Base-by-base conservation (phyloP, 1,140 invertebrate species). In the Gryon sp. region DNA sequence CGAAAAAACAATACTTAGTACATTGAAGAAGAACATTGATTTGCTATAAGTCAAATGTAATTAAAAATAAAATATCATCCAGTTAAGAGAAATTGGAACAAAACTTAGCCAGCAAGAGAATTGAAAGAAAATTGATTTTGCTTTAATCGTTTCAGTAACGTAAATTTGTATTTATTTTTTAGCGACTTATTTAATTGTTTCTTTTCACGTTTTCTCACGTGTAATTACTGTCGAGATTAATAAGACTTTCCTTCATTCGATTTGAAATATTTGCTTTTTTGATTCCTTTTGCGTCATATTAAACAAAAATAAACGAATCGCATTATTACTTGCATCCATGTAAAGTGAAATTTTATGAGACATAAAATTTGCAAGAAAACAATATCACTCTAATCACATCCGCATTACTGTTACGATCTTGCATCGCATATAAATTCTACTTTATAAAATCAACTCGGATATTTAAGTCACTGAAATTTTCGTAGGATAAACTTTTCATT, bases 1-100 rank as follows among this genome's bases (percentile, higher is more conserved):
- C 6, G 11, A 6, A 7, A 14, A 57, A 46, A 62, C 20, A 72
- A 66, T 70, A 11, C 19, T 43, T 18, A 53, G 12, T 59, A 6
- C 1, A 24, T 8, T 4, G 5, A 18, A 38, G 22, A 41, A 57
- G 41, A 19, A 16, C n/a, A 22, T 53, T 45, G 18, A 20, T 48
- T 63, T 18, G 41, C 45, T 19, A 53, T 26, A 28, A 32, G 15
- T 8, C 18, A 41, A 59, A 48, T 8, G 15, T 7, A 55, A 46
- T 38, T 30, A 40, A 19, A 11, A 36, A 1, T 22, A n/a, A 46
- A 32, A 22, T 7, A 24, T 11, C 46, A 5, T 8, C 4, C 19
- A 26, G 11, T 24, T 36, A 0, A 18, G 41, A 43, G 0, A 0
- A 7, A 9, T 11, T 8, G 15, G n/a, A 20, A 34, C 11, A 46